These are phyloP conservation scores for Halesus radiatus DNA, from an alignment of 1,140 invertebrate genomes.

Conservation along the genomic window DNA sequence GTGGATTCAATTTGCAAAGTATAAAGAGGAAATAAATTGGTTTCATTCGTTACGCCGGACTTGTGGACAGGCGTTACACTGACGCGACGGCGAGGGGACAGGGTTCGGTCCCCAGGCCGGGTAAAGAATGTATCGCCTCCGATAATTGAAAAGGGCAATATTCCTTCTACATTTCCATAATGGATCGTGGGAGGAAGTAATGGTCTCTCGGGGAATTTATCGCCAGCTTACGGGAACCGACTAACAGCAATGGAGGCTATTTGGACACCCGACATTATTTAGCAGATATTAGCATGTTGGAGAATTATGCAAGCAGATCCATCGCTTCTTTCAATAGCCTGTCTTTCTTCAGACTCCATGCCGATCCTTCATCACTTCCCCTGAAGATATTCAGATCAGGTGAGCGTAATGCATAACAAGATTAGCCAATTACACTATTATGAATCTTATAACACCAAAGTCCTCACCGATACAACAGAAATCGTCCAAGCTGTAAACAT, in stretches of 20 bases:
- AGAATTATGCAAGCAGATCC: no score
- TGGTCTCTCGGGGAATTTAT: conserved; percentile 35
- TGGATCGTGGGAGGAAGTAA: conserved; percentile 34
- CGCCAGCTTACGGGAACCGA: conserved; percentile 7
- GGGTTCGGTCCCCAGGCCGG: conserved; percentile 29
- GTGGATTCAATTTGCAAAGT: conserved; percentile 51
- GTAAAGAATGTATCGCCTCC: conserved; percentile 55
- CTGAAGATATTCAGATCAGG: no score
- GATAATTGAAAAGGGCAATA: conserved; percentile 56
- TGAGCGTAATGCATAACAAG: no score
- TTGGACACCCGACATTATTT: no score
- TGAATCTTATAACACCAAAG: no score
- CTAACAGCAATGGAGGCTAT: not conserved
- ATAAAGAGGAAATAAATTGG: conserved; percentile 57
- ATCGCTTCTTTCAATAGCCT: no score
- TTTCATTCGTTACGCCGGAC: conserved; percentile 51
- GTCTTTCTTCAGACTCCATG: no score
- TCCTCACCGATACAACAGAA: no score
- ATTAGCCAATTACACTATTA: no score
- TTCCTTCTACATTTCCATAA: conserved; percentile 36
- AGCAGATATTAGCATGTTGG: no score
- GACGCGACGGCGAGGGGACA: conserved; percentile 19
- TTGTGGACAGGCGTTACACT: conserved; percentile 38
- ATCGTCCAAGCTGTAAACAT: not conserved
- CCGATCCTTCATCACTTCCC: no score